Conservation (phyloP, 2,113 vertebrate species). For the Oncorhynchus keta region DNA sequence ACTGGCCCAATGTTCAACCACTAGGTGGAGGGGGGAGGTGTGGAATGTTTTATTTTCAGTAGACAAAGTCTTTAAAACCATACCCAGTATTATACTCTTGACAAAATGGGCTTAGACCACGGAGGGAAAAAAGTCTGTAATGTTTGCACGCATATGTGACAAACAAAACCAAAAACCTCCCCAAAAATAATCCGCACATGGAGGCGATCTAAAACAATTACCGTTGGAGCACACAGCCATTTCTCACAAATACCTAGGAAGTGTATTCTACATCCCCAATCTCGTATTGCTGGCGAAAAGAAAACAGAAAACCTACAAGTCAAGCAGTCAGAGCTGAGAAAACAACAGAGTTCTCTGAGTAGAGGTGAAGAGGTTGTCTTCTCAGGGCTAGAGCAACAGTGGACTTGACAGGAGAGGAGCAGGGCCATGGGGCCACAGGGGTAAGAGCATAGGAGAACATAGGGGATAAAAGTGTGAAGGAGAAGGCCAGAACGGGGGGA, state of each 20-base stretch:
- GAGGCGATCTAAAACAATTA: background rate
- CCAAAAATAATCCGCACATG: background rate
- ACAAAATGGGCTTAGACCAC: too few relatives aligned
- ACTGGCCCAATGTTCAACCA: too few relatives aligned
- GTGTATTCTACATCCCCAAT: background rate
- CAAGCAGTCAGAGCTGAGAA: background rate
- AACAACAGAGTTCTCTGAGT: slow-evolving; percentile 4
- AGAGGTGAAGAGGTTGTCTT: background rate
- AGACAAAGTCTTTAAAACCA: too few relatives aligned
- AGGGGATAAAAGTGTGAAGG: slow-evolving; percentile 23
- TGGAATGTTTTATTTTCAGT: background rate
- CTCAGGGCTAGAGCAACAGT: slow-evolving; percentile 1
- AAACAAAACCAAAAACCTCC: background rate
- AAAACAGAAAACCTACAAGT: background rate
- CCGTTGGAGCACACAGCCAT: too few relatives aligned
- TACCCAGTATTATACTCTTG: too few relatives aligned
- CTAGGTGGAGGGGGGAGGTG: background rate
- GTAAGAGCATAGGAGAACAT: slow-evolving; percentile 6
- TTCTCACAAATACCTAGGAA: slow-evolving; percentile 13
- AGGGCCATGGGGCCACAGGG: background rate
- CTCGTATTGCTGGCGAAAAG: background rate
- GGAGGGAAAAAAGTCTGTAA: background rate
- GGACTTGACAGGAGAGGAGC: slow-evolving; percentile 13
- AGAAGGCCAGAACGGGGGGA: slow-evolving; percentile 5
- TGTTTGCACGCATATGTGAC: background rate